phyloP scores from a whole-genome alignment of 64 coral and sea anemone species.

The Porites lutea region DNA sequence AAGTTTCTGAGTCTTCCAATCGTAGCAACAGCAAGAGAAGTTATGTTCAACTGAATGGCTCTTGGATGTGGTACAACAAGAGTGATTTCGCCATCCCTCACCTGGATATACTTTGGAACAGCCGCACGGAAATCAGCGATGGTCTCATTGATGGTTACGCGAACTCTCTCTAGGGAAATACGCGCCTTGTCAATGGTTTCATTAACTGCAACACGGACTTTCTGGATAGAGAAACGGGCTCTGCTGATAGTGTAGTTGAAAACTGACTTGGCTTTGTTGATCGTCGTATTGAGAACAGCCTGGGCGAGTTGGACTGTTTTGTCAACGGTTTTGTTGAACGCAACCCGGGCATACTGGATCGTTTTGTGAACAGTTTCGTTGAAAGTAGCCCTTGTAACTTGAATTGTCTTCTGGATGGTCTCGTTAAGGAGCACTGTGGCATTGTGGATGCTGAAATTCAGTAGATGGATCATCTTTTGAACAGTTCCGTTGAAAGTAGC shows the following conservation, averaged over 20 bases:
- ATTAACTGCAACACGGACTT: background rate
- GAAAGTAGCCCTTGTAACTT: background rate
- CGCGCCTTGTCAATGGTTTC: background rate
- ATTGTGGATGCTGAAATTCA: no score
- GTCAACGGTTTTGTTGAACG: slow-evolving; percentile 26
- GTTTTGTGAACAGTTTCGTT: background rate
- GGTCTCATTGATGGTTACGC: background rate
- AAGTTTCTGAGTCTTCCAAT: slow-evolving; percentile 62
- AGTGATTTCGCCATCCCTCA: slow-evolving; percentile 58
- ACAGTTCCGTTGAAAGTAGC: background rate
- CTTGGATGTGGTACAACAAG: slow-evolving; percentile 73
- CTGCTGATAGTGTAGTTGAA: background rate
- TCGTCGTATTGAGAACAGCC: background rate
- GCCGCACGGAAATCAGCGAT: slow-evolving; percentile 44
- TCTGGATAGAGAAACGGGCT: background rate
- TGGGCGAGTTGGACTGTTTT: background rate
- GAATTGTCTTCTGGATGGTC: slow-evolving; percentile 13
- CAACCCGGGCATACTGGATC: no score
- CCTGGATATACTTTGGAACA: slow-evolving; percentile 72
- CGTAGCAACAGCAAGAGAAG: slow-evolving; percentile 32
- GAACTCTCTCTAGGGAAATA: background rate
- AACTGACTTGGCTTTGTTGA: background rate
- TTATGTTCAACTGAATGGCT: slow-evolving; percentile 62
- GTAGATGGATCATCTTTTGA: no score
- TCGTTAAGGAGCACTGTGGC: background rate